Base-by-base conservation (phyloP, 2,113 vertebrate genomes). In the Corythaixoides concolor region DNA sequence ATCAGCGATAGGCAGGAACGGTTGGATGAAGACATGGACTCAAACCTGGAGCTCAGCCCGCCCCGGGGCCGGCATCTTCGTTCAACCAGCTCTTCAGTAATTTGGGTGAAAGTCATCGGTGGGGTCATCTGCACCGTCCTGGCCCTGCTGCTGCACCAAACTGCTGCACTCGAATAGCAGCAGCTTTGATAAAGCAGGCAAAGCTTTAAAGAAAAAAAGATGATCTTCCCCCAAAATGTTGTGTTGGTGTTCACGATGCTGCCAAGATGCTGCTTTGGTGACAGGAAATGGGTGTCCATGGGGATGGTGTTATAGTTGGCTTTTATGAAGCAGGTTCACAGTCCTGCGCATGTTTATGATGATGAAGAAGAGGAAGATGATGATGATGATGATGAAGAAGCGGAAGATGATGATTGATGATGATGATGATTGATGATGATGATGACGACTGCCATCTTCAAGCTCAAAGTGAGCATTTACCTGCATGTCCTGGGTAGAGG, bases 11-110 rank as follows among this genome's bases (percentile, higher is more conserved):
- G 56, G 50, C 58, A 58, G 47, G 35, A 22, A 33, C 33, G 1
- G 1, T 11, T 5, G 1, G 47, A 30, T n/a, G 6, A 39, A 32
- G 59, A 17, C 3, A 13, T 2, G 0, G 52, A 6, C 20, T 47
- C 16, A 8, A 30, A 24, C 24, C 53, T 50, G 28, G 59, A 39
- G 50, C 59, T 79, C 59, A 28, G 32, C 33, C 22, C 1, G 0
- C 30, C 32, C 35, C 4, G 0, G 23, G 64, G 26, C 21, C 37
- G 49, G 35, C 23, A 16, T 5, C 26, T 50, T 33, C 47, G 13
- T 23, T 53, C 74, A 45, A 37, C 12, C 43, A 24, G 27, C 27
- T 91, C 59, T 21, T 47, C 22, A 39, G 67, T 22, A 53, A 53
- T 19, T 45, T 3, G 19, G 52, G 23, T 39, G 37, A 50, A 47